Evolutionary conservation across 2,888 invertebrate species (phyloP).

Genomic region (Eucriotettix oculatus): DNA sequence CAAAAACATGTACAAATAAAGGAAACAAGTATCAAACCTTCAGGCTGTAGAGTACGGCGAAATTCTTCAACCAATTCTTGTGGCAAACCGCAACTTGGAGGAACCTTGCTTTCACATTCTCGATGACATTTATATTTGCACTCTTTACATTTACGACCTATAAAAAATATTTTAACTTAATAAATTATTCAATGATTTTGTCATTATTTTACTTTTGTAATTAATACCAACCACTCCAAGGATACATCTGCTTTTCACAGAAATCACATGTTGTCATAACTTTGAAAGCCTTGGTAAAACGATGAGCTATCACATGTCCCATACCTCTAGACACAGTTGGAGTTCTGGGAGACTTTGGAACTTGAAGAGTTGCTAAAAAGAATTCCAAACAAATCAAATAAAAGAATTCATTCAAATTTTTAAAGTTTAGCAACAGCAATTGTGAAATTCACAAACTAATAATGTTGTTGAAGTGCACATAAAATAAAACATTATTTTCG

Average conservation of each 20-base stretch:
- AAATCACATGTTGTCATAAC: slow-evolving; percentile 79
- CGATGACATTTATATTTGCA: slow-evolving; percentile 84
- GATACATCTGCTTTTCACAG: slow-evolving; percentile 77
- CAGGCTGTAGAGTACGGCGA: slow-evolving; percentile 31
- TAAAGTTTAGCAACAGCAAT: too few species aligned
- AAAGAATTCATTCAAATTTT: too few species aligned
- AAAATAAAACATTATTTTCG: too few species aligned
- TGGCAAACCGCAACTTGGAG: slow-evolving; percentile 85
- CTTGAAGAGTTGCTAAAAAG: slow-evolving; percentile 30
- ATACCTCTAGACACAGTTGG: slow-evolving; percentile 60
- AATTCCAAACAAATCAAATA: not conserved
- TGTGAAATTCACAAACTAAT: too few species aligned
- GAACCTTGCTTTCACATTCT: slow-evolving; percentile 81
- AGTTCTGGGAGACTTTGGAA: slow-evolving; percentile 57
- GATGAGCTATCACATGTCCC: slow-evolving; percentile 80
- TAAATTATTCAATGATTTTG: too few species aligned
- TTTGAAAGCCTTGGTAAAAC: slow-evolving; percentile 77
- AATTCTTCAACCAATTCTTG: slow-evolving; percentile 69
- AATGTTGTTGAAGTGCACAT: too few species aligned
- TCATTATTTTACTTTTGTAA: too few species aligned
- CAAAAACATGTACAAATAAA: not conserved
- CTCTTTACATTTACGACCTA: slow-evolving; percentile 70
- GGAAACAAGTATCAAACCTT: slow-evolving; percentile 26
- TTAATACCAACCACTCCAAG: slow-evolving; percentile 41
- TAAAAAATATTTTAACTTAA: slow-evolving; percentile 1